Percentiles rank a stretch among this genome's conserved stretches.
phyloP scores from a whole-genome alignment of 2,888 invertebrate genomes.

The Chaetoderma sp. region DNA sequence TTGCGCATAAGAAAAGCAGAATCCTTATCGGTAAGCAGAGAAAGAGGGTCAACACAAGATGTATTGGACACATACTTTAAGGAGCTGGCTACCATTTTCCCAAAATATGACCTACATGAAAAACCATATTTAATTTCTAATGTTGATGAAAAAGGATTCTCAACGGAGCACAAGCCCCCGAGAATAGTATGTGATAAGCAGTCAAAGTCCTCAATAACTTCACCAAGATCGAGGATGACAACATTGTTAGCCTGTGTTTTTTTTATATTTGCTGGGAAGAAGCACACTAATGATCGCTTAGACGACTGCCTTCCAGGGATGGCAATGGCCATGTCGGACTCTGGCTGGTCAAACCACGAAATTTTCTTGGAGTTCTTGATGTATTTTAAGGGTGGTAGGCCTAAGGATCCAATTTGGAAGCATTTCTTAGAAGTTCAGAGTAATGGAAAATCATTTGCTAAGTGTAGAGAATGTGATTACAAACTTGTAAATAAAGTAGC shows the following conservation, averaged over 20 bases:
- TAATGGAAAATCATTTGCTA: too few species aligned
- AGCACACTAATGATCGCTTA: too few species aligned
- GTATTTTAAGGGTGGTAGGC: too few species aligned
- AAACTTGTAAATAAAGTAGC: too few species aligned
- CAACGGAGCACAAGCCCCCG: conserved; percentile 15
- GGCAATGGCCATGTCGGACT: background rate
- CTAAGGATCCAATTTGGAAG: too few species aligned
- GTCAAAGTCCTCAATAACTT: too few species aligned
- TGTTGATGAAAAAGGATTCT: conserved; percentile 30
- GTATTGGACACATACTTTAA: conserved; percentile 8
- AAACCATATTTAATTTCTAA: conserved; percentile 25
- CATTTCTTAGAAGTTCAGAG: too few species aligned
- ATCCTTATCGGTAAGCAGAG: background rate
- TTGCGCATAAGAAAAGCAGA: conserved; percentile 9
- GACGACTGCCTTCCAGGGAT: conserved; percentile 13
- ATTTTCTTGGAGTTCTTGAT: conserved; percentile 15
- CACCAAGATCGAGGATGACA: too few species aligned
- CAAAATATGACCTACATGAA: conserved; percentile 19
- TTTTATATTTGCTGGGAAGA: too few species aligned
- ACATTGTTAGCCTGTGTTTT: too few species aligned
- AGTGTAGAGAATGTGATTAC: too few species aligned
- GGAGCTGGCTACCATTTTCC: conserved; percentile 8
- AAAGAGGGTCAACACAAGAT: conserved; percentile 5
- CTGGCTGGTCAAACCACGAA: conserved; percentile 23
- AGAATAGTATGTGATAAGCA: too few species aligned